Evolutionary conservation across 2,113 vertebrate genomes (phyloP), one percentile per base, ranked within the genome.

Genomic region (Chinchilla lanigera): DNA sequence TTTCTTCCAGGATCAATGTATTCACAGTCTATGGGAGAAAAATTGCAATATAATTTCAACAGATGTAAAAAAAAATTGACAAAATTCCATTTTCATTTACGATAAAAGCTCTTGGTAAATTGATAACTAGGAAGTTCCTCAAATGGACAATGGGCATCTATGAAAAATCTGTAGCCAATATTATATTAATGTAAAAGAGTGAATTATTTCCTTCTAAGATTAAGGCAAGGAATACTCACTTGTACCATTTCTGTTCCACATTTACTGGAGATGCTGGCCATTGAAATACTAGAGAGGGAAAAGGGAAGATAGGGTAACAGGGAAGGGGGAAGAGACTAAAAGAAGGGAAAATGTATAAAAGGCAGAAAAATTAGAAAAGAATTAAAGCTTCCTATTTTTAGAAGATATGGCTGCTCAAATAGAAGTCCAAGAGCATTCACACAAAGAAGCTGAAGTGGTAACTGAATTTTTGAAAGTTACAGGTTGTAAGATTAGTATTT

Each of bases 31-130:
- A 41, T 12, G 47, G 33, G 28, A 73, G 19, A 56, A 86, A 91
- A 82, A 65, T 24, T 16, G 61, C 30, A 78, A 0, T 4, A 84
- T 78, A 60, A 84, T 78, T 61, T 44, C 44, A 92, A 94, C 0
- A 60, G 16, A 77, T 52, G 35, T 2, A 80, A 19, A 92, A 41
- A 44, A 84, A 58, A 56, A 14, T 2, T 93, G n/a, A 83, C 58
- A 96, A 88, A 96, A 94, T 58, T 69, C 54, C 54, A 75, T 54
- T 84, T n/a, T 24, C 22, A 84, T 30, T 84, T 60, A 77, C 65
- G 26, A 83, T 41, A 73, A 73, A 93, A 91, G 41, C 28, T 69
- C n/a, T 44, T 84, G 73, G 63, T 33, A 78, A 94, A 82, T 20
- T 77, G 81, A 67, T 35, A 75, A 7, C 24, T 63, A 7, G 22